Evolutionary conservation across 2,113 vertebrate species (phyloP).

Genomic region (Elaphurus davidianus): DNA sequence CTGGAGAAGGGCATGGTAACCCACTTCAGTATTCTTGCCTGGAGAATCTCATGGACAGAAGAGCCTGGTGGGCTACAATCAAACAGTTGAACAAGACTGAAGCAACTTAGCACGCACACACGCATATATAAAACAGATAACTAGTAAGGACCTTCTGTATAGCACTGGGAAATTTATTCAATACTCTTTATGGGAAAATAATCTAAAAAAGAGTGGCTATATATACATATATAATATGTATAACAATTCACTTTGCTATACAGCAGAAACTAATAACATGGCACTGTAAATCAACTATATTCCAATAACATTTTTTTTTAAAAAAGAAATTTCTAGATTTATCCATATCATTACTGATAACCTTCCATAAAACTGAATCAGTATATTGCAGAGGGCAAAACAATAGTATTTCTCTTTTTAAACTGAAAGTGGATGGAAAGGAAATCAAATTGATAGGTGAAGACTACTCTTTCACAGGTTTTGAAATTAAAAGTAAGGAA

Average conservation of each 20-base stretch:
- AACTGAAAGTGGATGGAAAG: not conserved
- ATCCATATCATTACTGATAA: not conserved
- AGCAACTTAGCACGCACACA: rapidly evolving
- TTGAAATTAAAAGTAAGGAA: not conserved
- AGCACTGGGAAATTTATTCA: not conserved
- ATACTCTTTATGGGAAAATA: not conserved
- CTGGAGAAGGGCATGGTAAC: not conserved
- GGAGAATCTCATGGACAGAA: not conserved
- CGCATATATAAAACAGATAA: not conserved
- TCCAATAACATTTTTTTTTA: not conserved
- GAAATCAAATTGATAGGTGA: not conserved
- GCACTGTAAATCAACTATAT: not conserved
- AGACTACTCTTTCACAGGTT: not conserved
- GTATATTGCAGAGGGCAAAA: not conserved
- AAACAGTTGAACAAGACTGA: not conserved
- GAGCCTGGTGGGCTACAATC: not conserved
- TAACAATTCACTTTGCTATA: not conserved
- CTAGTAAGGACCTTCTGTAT: not conserved
- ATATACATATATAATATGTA: not conserved
- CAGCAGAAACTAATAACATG: not conserved
- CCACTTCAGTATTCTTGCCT: not conserved
- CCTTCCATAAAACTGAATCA: not conserved
- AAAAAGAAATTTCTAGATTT: not conserved
- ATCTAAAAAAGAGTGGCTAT: not conserved
- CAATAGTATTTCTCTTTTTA: not conserved